Conservation (phyloP, 2,888 invertebrate genomes). For the Philaethria dido region DNA sequence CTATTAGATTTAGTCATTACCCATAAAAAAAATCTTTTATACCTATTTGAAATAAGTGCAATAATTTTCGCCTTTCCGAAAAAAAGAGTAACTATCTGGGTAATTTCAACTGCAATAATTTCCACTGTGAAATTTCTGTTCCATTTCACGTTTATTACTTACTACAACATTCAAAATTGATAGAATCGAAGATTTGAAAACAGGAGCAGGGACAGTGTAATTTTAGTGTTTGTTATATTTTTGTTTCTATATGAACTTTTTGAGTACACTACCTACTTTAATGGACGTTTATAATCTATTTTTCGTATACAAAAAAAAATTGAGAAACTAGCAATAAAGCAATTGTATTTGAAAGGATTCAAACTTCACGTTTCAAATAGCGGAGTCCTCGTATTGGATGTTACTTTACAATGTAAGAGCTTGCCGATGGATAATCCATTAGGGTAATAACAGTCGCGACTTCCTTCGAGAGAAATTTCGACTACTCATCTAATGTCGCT, state of each 20-base stretch:
- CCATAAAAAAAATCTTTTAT: too few species aligned
- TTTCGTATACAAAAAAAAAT: too few species aligned
- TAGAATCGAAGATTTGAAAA: background rate
- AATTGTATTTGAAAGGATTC: background rate
- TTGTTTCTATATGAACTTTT: too few species aligned
- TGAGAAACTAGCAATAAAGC: background rate
- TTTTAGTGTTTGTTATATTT: too few species aligned
- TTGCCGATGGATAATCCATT: conserved; percentile 12
- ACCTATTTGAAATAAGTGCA: too few species aligned
- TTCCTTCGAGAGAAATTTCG: conserved; percentile 14
- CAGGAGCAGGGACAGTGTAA: too few species aligned
- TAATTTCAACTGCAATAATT: conserved; percentile 1
- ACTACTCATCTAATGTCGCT: conserved; percentile 11
- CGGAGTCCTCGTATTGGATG: background rate
- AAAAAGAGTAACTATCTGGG: background rate
- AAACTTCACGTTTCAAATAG: background rate
- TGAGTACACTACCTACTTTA: too few species aligned
- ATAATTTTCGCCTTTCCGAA: too few species aligned
- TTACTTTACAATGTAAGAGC: conserved; percentile 13
- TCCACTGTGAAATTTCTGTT: background rate
- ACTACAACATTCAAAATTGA: background rate
- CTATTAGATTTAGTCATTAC: too few species aligned
- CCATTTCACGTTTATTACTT: background rate
- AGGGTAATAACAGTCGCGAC: conserved; percentile 12
- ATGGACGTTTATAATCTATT: too few species aligned